phyloP scores from a whole-genome alignment of 64 coral and sea anemone species.

The Trachythela sp. region DNA sequence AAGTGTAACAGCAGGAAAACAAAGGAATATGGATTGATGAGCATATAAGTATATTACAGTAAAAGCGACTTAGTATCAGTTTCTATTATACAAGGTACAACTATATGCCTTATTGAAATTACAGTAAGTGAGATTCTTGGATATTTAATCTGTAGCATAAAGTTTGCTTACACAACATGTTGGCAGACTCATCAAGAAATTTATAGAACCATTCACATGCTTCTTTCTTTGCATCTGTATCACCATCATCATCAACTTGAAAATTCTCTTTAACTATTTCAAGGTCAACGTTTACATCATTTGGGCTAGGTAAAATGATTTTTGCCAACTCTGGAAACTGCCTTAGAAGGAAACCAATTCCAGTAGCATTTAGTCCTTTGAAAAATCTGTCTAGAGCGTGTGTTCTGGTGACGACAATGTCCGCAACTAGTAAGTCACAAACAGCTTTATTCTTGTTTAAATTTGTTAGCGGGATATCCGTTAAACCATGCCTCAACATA shows the following conservation, averaged over 20 bases:
- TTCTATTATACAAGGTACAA: too few species aligned
- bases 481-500: constrained; percentile 39
- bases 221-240: background rate
- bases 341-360: constrained; percentile 37
- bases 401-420: constrained; percentile 29
- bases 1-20: too few species aligned
- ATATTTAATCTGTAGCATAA: too few species aligned
- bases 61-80: too few species aligned
- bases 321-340: background rate
- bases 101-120: too few species aligned
- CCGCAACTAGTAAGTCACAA: constrained; percentile 31
- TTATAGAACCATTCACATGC: constrained; percentile 12
- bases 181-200: background rate
- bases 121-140: too few species aligned
- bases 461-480: constrained; percentile 20
- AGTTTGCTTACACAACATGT: background rate
- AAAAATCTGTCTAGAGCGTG: constrained; percentile 29
- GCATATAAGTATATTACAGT: too few species aligned
- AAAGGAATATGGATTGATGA: too few species aligned
- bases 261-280: background rate
- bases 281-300: background rate
- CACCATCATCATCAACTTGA: background rate
- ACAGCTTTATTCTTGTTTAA: constrained; percentile 44
- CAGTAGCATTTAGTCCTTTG: constrained; percentile 29
- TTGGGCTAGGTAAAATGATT: background rate